Base-by-base conservation (phyloP, 2,888 invertebrate genomes). In the Thymelicus lineola region DNA sequence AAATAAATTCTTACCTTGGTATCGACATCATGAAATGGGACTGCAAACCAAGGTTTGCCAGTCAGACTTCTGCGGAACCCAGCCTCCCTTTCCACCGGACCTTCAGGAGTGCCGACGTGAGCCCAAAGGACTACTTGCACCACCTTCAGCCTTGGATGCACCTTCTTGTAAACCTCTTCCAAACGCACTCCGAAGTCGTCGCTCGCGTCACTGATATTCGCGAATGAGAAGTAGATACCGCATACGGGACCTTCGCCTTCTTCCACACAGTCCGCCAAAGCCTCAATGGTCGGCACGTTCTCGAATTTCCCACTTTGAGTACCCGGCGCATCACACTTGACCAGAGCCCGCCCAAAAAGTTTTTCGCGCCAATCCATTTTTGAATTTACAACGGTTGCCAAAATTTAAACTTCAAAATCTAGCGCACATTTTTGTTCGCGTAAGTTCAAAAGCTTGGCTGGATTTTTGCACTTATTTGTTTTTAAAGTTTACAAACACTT, bases 71-170 rank as follows among this genome's bases (percentile, higher is more conserved):
- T 92, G 6, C 94, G 90, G 82, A 96, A 96, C 46, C 95, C 95
- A 1, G 95, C 94, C 72, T 96, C 96, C 71, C 95, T 94, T 82
- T 96, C 96, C 74, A 95, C 94, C 6, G 95, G 95, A 20, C 96
- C 96, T 77, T 91, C 96, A 86, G 86, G 93, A 0, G 93, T 93
- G 14, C 93, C 93, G 5, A 93, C 92, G 71, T 93, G 93, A 15
- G 95, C 96, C 96, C 96, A 96, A 76, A 96, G 85, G 66, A 96
- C 96, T 75, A 96, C 95, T 82, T 96, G 96, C 63, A 96, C 95
- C 10, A 96, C 95, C 81, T 95, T 95, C 82, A 96, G 84, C 64
- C 90, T 89, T 70, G 94, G 94, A 73, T 89, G 85, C 73, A 90
- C 90, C 46, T 82, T 82, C 70, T 89, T 93, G 77, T 94, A 96